Conservation (phyloP, 92 coral and sea anemone species). For the Porites evermanni region DNA sequence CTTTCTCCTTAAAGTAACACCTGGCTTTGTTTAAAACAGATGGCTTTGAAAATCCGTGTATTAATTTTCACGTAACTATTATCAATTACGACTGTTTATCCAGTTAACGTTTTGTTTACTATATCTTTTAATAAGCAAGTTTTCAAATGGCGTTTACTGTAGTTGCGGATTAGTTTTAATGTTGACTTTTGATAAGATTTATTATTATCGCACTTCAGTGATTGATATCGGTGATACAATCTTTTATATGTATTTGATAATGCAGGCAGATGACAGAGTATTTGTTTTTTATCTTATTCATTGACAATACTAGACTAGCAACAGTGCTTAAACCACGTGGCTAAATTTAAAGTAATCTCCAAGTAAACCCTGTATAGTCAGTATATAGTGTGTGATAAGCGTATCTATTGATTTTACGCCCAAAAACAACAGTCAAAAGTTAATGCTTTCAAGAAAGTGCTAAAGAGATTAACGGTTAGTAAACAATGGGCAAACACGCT, state of each 20-base stretch:
- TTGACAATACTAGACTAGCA: neutral
- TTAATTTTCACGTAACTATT: neutral
- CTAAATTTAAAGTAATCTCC: neutral
- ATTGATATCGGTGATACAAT: neutral
- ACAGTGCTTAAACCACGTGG: conserved; percentile 21
- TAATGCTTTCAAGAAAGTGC: neutral
- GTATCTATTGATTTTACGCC: no score
- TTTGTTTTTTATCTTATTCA: neutral
- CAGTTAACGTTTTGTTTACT: conserved; percentile 3
- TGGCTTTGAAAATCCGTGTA: conserved; percentile 10
- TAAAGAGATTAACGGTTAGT: neutral
- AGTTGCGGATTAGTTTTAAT: no score
- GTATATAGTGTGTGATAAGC: neutral
- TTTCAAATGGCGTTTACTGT: neutral
- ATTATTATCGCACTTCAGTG: neutral
- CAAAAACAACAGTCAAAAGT: no score
- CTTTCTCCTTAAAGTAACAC: neutral
- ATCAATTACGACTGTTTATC: conserved; percentile 17
- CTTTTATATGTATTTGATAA: neutral
- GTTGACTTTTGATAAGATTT: neutral
- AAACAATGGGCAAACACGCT: conserved; percentile 33
- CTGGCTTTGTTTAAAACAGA: conserved; percentile 23
- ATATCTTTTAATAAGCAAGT: conserved; percentile 2
- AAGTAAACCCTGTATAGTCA: neutral
- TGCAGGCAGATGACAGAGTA: neutral